Evolutionary conservation across 1,140 invertebrate genomes (phyloP).

Genomic region (Ruditapes philippinarum): DNA sequence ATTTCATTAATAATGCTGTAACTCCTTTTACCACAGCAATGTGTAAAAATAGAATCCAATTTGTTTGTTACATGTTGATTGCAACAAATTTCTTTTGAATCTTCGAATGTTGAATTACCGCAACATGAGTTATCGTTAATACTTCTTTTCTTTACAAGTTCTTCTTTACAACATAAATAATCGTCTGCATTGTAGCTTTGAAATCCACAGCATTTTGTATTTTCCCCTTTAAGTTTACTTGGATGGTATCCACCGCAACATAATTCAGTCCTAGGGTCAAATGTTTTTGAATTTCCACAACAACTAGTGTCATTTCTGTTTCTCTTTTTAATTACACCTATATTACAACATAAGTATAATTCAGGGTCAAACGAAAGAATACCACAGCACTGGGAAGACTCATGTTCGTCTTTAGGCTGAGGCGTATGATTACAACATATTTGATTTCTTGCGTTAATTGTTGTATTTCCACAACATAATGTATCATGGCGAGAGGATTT

Average conservation of each 20-base stretch:
- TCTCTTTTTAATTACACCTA: background rate
- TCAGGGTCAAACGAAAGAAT: slow-evolving; percentile 3
- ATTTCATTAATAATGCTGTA: background rate
- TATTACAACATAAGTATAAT: background rate
- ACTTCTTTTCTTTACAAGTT: background rate
- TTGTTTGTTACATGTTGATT: background rate
- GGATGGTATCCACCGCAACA: slow-evolving; percentile 33
- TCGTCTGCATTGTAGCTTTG: background rate
- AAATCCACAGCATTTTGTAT: slow-evolving; percentile 3
- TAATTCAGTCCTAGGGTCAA: slow-evolving; percentile 2
- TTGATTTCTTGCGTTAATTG: background rate
- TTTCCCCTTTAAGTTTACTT: background rate
- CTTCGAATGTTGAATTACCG: slow-evolving; percentile 20
- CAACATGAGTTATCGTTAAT: slow-evolving; percentile 44
- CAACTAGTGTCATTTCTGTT: background rate
- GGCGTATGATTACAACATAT: slow-evolving; percentile 10
- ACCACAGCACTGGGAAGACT: slow-evolving; percentile 35
- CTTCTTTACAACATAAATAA: slow-evolving; percentile 42
- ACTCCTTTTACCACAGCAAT: slow-evolving; percentile 19
- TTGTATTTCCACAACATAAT: slow-evolving; percentile 42
- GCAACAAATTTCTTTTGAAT: background rate
- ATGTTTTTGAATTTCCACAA: background rate
- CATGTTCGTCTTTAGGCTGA: background rate
- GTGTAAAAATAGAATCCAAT: background rate
- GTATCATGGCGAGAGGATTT: slow-evolving; percentile 12